A percentile compares a stretch with the other conserved stretches of the same genome.
These are phyloP conservation scores for Scytalopus superciliaris DNA, from an alignment of 2,113 vertebrate genomes.

Conservation along the genomic window DNA sequence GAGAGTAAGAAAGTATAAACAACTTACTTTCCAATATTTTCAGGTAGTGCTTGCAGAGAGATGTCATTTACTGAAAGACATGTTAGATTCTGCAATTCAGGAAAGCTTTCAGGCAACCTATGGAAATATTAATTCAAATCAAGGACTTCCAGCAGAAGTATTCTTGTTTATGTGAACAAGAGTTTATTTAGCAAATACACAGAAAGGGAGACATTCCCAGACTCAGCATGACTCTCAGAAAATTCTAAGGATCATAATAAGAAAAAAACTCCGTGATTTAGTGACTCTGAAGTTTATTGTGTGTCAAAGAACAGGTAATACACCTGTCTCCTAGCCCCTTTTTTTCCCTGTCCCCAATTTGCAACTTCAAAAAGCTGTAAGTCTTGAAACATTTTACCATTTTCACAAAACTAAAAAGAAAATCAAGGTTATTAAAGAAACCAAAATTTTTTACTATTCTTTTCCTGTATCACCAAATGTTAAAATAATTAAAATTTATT, in stretches of 20 bases:
- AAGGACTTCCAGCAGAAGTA: neutral
- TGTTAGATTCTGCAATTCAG: slow-evolving; percentile 90
- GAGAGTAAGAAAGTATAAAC: neutral
- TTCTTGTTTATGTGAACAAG: neutral
- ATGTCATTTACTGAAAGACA: slow-evolving; percentile 99
- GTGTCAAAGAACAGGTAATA: neutral
- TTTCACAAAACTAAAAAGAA: neutral
- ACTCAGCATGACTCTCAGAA: neutral
- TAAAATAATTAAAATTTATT: neutral
- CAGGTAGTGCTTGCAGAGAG: slow-evolving; percentile 93
- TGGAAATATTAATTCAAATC: slow-evolving; percentile 47
- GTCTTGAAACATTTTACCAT: neutral
- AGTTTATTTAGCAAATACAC: neutral
- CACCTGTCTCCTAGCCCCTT: neutral
- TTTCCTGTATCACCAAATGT: neutral
- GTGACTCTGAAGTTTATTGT: neutral
- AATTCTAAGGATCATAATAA: neutral
- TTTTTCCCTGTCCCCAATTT: neutral
- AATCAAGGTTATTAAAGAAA: neutral
- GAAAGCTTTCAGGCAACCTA: slow-evolving; percentile 95
- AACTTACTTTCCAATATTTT: slow-evolving; percentile 99
- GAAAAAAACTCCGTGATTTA: neutral
- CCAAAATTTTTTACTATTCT: neutral
- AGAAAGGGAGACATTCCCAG: neutral
- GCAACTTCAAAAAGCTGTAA: neutral